Conservation (phyloP, 2,888 invertebrate species). For the Mythimna pallens region DNA sequence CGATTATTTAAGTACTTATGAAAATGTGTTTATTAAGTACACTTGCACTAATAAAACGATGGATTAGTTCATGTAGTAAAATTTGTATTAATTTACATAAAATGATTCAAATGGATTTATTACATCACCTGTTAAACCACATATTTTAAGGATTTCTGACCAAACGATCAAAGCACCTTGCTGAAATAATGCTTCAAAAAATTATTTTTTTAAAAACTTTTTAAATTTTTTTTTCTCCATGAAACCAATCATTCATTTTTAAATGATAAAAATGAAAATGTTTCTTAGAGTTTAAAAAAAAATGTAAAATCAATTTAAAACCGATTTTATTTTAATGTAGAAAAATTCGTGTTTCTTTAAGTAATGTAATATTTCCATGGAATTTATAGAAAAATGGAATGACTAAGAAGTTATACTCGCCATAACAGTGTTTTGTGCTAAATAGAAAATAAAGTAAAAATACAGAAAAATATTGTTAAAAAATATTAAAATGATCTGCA, state of each 20-base stretch:
- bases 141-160: background rate
- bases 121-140: slow-evolving; percentile 28
- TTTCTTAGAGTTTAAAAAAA: background rate
- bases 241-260: slow-evolving; percentile 55
- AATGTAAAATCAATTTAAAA: background rate
- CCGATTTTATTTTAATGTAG: background rate
- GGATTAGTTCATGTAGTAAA: slow-evolving; percentile 61
- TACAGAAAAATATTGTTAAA: slow-evolving; percentile 52
- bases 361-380: slow-evolving; percentile 62
- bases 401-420: slow-evolving; percentile 76
- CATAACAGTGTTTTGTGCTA: slow-evolving; percentile 71
- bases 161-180: background rate
- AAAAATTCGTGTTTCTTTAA: background rate
- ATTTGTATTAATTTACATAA: slow-evolving; percentile 48
- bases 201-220: background rate
- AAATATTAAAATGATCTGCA: slow-evolving; percentile 54
- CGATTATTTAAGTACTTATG: slow-evolving; percentile 79
- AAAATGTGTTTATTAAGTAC: slow-evolving; percentile 77
- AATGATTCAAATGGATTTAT: slow-evolving; percentile 51
- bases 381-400: slow-evolving; percentile 71
- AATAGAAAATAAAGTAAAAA: slow-evolving; percentile 57
- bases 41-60: slow-evolving; percentile 68
- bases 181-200: background rate
- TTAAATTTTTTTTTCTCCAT: background rate
- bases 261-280: slow-evolving; percentile 58